Conservation (phyloP, 1,140 invertebrate genomes). For the Drosophila obscura region DNA sequence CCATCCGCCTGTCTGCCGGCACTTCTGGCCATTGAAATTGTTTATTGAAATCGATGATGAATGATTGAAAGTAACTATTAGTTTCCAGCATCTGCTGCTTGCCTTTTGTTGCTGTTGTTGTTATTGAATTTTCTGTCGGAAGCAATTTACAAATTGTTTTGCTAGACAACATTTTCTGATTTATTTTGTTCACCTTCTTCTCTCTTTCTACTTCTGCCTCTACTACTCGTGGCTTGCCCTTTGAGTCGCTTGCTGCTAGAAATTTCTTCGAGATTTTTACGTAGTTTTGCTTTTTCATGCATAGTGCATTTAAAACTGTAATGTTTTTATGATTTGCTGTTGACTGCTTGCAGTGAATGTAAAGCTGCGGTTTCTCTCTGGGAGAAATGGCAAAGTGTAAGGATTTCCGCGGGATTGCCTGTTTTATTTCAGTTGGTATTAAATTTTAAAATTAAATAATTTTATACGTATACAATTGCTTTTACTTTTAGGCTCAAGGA, state of each 20-base stretch:
- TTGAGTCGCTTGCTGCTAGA: not conserved
- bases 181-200: constrained; percentile 31
- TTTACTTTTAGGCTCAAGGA: not conserved
- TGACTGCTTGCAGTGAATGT: not conserved
- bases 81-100: constrained; percentile 41
- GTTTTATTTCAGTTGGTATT: too few species aligned
- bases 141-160: constrained; percentile 73
- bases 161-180: constrained; percentile 35
- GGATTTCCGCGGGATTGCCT: too few species aligned
- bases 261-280: constrained; percentile 14
- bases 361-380: too few species aligned
- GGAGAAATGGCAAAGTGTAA: too few species aligned
- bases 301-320: not conserved
- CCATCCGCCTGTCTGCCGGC: constrained; percentile 21
- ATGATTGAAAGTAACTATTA: constrained; percentile 82
- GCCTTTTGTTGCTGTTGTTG: constrained; percentile 13
- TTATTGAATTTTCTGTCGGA: constrained; percentile 77
- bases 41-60: constrained; percentile 81
- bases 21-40: constrained; percentile 68
- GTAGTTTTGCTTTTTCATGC: not conserved
- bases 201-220: constrained; percentile 14
- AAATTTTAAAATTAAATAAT: too few species aligned
- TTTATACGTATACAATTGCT: too few species aligned
- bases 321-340: not conserved
- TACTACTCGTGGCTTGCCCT: not conserved